Evolutionary conservation across 2,797 vertebrate species (phyloP).

Genomic region (Fistularia commersonii): DNA sequence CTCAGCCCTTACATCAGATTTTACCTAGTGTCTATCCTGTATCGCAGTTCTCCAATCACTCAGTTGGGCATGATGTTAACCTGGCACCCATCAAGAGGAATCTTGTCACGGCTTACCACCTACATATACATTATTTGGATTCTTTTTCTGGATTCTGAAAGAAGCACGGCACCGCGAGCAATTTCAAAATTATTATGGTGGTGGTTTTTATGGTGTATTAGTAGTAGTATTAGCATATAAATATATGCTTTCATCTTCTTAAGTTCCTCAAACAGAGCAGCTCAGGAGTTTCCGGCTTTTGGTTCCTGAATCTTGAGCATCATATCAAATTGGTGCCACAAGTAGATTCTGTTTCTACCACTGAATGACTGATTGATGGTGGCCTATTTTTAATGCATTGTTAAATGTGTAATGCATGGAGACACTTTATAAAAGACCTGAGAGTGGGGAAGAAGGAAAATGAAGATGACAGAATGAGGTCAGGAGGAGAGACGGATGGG

Average conservation of each 20-base stretch:
- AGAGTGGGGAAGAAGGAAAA: conserved; percentile 70
- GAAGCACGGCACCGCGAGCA: conserved; percentile 23
- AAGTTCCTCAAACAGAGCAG: conserved; percentile 18
- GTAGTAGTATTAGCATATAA: conserved; percentile 52
- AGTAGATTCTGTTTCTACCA: conserved; percentile 56
- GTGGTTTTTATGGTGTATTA: conserved; percentile 20
- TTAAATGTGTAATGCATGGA: conserved; percentile 78
- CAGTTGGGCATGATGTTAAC: conserved; percentile 53
- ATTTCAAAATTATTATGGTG: conserved; percentile 22
- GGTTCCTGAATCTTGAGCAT: conserved; percentile 47
- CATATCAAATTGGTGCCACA: conserved; percentile 59
- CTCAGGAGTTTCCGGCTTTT: conserved; percentile 35
- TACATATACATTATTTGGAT: conserved; percentile 42
- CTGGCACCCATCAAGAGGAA: conserved; percentile 62
- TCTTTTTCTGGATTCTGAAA: conserved; percentile 33
- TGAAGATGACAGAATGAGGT: conserved; percentile 80
- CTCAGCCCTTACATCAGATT: conserved; percentile 69
- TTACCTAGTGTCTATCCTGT: conserved; percentile 62
- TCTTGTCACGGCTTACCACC: conserved; percentile 53
- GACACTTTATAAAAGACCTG: conserved; percentile 79
- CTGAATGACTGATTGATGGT: conserved; percentile 78
- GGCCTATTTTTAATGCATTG: conserved; percentile 78
- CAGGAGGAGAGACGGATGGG: conserved; percentile 58
- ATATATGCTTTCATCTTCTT: conserved; percentile 41
- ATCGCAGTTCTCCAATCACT: conserved; percentile 61